phyloP scores from a whole-genome alignment of 2,797 vertebrate species.

The Anomalospiza imberbis region DNA sequence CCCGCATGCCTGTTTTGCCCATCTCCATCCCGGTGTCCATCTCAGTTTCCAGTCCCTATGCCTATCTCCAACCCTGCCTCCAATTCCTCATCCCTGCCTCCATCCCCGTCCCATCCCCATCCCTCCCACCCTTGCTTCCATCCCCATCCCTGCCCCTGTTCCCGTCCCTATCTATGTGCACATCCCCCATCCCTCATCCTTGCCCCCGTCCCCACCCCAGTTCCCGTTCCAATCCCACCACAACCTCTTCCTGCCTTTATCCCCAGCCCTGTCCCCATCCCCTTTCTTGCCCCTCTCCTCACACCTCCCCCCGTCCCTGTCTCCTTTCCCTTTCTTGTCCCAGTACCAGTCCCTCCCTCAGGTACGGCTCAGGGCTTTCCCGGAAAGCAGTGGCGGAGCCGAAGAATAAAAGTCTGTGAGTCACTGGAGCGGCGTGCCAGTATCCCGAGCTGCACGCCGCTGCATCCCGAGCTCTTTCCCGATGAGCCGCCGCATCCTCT shows the following conservation, averaged over 20 bases:
- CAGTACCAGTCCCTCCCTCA: rapidly evolving
- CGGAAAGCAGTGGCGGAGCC: rapidly evolving
- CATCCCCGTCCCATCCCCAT: no score
- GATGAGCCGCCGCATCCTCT: not conserved
- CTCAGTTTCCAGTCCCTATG: no score
- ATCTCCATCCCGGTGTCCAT: no score
- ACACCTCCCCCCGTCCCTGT: rapidly evolving
- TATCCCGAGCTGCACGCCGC: no score
- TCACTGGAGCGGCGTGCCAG: rapidly evolving
- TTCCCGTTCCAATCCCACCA: not conserved
- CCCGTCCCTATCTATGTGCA: not conserved
- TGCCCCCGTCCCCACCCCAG: no score
- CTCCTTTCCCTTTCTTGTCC: rapidly evolving
- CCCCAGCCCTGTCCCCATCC: no score
- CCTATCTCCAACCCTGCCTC: not conserved
- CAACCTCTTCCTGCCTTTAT: no score
- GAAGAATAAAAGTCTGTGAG: rapidly evolving
- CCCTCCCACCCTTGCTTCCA: no score
- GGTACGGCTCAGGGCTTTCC: not conserved
- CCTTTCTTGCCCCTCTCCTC: no score
- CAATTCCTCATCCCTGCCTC: not conserved
- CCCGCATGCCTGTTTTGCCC: not conserved
- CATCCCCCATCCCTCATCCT: not conserved
- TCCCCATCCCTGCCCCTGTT: no score
- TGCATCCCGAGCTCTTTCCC: not conserved